Evolutionary conservation across 1,140 invertebrate genomes (phyloP).

Genomic region (Drosophila obscura): DNA sequence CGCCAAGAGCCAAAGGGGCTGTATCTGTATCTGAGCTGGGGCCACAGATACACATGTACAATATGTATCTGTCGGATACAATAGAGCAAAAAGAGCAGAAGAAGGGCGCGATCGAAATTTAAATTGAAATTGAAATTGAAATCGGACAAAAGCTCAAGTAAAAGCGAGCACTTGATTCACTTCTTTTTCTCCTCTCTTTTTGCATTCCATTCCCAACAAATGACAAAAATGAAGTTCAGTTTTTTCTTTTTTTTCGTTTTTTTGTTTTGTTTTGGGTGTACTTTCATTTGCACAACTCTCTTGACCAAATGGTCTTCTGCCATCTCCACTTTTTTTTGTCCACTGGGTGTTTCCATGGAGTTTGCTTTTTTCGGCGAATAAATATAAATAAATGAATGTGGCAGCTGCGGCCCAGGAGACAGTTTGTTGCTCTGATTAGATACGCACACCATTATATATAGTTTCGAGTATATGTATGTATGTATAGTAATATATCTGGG

Average conservation of each 20-base stretch:
- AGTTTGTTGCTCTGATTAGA: slow-evolving; percentile 73
- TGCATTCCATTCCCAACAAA: slow-evolving; percentile 56
- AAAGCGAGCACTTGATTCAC: slow-evolving; percentile 59
- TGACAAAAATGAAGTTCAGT: slow-evolving; percentile 52
- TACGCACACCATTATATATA: slow-evolving; percentile 52
- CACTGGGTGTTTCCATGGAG: slow-evolving; percentile 20
- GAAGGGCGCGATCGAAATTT: slow-evolving; percentile 62
- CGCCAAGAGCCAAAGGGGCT: slow-evolving; percentile 46
- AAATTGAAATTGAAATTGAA: slow-evolving; percentile 72
- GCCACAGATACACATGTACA: slow-evolving; percentile 12
- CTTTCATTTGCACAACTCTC: slow-evolving; percentile 63
- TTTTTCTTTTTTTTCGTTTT: neutral
- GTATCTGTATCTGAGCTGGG: slow-evolving; percentile 21
- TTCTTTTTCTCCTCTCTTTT: slow-evolving; percentile 48
- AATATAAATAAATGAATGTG: slow-evolving; percentile 68
- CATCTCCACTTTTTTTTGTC: neutral
- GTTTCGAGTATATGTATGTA: slow-evolving; percentile 7
- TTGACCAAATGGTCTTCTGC: neutral
- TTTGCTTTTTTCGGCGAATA: slow-evolving; percentile 41
- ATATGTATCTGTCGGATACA: slow-evolving; percentile 12
- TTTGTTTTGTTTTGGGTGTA: slow-evolving; percentile 21
- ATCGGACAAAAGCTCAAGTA: slow-evolving; percentile 63
- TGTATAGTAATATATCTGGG: slow-evolving; percentile 11
- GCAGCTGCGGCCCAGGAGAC: slow-evolving; percentile 67
- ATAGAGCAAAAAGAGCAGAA: slow-evolving; percentile 5